Base-by-base conservation (phyloP, 1,140 invertebrate genomes). In the Coelopa frigida region DNA sequence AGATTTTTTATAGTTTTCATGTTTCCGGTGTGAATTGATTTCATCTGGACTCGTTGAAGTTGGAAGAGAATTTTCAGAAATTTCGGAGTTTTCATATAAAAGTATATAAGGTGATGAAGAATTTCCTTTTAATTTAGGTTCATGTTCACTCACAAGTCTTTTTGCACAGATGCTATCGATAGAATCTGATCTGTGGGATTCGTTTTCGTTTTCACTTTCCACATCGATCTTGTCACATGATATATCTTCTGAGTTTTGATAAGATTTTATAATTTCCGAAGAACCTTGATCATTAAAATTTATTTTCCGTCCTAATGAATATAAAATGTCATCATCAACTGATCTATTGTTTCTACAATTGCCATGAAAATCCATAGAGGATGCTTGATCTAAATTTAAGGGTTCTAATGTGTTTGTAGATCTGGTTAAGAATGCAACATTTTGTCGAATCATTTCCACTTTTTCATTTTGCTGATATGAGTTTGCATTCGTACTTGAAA, bases 171-270 rank as follows among this genome's bases (percentile, higher is more conserved):
- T 52, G 36, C 64, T 68, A 31, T 68, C 64, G 17, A 67, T 57
- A 4, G 63, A 67, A 39, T 68, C 64, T 12, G 64, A 68, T 41
- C 64, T 65, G 33, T 68, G 64, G 18, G 64, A 68, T 35, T 65
- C 64, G 11, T 67, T 58, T 45, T 61, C 62, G 26, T 66, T 56
- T 41, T 54, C 58, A 17, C 61, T 65, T 43, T 68, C 66, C 32
- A 69, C 66, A 39, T 69, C 66, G 40, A 69, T 69, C 46, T 64
- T 66, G 38, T 68, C 60, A 52, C 60, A 62, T 12, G 63, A 64
- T 11, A 56, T 50, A 31, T 68, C 66, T 21, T 68, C 60, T 3
- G 27, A 32, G 33, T 43, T 21, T 32, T 43, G 41, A n/a, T n/a
- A n/a, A n/a, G n/a, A n/a, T n/a, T n/a, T n/a, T n/a, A n/a, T n/a